phyloP scores from a whole-genome alignment of 2,797 vertebrate species.

The Scolopax rusticola region DNA sequence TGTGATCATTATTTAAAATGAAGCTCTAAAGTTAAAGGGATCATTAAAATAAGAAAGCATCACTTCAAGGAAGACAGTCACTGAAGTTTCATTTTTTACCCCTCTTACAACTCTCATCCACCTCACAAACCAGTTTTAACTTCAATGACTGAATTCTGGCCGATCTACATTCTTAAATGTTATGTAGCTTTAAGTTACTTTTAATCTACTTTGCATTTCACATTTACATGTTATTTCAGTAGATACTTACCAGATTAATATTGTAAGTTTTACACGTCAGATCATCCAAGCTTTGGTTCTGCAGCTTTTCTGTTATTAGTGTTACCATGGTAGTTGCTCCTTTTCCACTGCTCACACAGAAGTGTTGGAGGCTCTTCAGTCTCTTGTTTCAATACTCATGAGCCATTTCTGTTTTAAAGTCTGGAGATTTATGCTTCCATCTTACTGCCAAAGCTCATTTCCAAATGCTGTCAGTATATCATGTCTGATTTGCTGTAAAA shows the following conservation, averaged over 20 bases:
- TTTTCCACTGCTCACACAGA: slow-evolving; percentile 51
- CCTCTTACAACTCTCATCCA: neutral
- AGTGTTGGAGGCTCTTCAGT: slow-evolving; percentile 46
- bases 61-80: neutral
- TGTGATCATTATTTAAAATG: neutral
- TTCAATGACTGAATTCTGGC: neutral
- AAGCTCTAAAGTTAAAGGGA: neutral
- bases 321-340: slow-evolving; percentile 80
- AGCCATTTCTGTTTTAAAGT: slow-evolving; percentile 41
- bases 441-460: slow-evolving; percentile 10
- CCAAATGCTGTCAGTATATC: slow-evolving; percentile 33
- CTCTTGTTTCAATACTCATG: slow-evolving; percentile 50
- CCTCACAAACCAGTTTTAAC: neutral
- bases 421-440: slow-evolving; percentile 51
- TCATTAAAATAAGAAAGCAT: neutral
- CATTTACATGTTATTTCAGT: neutral
- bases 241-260: slow-evolving; percentile 76
- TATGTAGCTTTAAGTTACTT: neutral
- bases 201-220: neutral
- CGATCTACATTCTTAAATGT: neutral
- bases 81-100: neutral
- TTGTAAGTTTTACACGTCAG: slow-evolving; percentile 73
- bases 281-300: slow-evolving; percentile 84
- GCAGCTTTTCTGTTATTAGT: slow-evolving; percentile 85
- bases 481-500: slow-evolving; percentile 60